Evolutionary conservation across 2,113 vertebrate genomes (phyloP), one percentile per base, ranked within the genome.

Genomic region (Malurus cyaneus): DNA sequence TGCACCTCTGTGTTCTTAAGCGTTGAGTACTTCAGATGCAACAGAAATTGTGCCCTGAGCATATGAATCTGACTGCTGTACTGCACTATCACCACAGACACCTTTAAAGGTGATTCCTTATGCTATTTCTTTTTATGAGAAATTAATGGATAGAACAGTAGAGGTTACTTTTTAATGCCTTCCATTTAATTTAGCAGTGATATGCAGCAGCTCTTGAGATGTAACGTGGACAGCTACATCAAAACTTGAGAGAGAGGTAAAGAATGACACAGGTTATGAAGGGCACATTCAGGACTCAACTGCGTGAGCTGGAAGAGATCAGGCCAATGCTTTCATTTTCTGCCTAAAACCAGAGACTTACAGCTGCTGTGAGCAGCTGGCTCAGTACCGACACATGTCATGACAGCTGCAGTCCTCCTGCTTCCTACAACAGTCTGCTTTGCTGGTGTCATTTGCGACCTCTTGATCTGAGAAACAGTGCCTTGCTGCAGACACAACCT

Each of bases 141-240:
- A 71, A 19, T 1, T 2, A 74, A 64, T 13, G 32, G 19, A 18
- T 93, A 49, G 36, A 88, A 83, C 62, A 70, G 66, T 8, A 50
- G 5, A 61, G 19, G 13, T 61, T 65, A 65, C 36, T 39, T 69
- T 84, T 85, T 42, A 69, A 60, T 42, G n/a, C 13, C 49, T 74
- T 79, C 25, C n/a, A 44, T 53, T 93, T 86, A 84, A 67, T 71
- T 69, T 81, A 64, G 23, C 36, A 49, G 44, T 76, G 39, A 92
- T 62, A 67, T 14, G 28, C 52, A 65, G 31, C 19, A 65, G 49
- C 19, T 67, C 24, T 69, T 26, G 25, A 18, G 34, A 69, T n/a
- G 32, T 64, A 85, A 69, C 0, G 0, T 15, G 39, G 36, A 11
- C 57, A 87, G 32, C 12, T 67, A 26, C 4, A 2, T 67, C 53